A percentile compares a stretch with the other conserved stretches of the same genome.
Evolutionary conservation across 2,888 invertebrate genomes (phyloP).

Genomic region (Phortica okadai): DNA sequence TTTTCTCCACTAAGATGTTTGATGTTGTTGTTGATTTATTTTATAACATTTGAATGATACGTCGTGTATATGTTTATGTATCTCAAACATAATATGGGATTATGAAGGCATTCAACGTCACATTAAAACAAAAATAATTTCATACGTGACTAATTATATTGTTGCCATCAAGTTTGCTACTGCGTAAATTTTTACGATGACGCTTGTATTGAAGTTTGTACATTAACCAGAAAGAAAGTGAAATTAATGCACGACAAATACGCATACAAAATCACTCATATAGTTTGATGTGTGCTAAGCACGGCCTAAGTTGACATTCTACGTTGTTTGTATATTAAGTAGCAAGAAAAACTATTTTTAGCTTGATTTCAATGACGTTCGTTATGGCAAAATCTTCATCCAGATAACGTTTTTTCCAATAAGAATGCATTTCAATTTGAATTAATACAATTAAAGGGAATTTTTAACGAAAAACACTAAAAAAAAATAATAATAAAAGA

Average conservation of each 20-base stretch:
- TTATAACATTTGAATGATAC: conserved; percentile 55
- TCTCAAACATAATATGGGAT: conserved; percentile 51
- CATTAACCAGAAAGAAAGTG: conserved; percentile 57
- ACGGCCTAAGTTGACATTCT: conserved; percentile 36
- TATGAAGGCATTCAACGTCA: conserved; percentile 62
- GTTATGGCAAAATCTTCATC: neutral
- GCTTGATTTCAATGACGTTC: neutral
- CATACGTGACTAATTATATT: conserved; percentile 70
- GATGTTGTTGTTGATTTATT: conserved; percentile 54
- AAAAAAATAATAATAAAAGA: neutral
- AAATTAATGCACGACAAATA: conserved; percentile 63
- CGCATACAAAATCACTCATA: conserved; percentile 40
- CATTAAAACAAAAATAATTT: conserved; percentile 58
- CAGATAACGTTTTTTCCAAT: neutral
- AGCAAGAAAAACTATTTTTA: neutral
- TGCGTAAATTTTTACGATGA: conserved; percentile 18
- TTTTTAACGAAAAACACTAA: neutral
- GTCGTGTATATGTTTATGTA: conserved; percentile 39
- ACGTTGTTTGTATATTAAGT: conserved; percentile 21
- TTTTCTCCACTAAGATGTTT: neutral
- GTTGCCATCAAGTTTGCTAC: conserved; percentile 41
- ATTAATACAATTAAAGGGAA: neutral
- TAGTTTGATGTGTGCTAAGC: conserved; percentile 38
- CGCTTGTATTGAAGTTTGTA: conserved; percentile 17
- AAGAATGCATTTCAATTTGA: neutral